A percentile compares a stretch with the other conserved stretches of the same genome.
phyloP scores from a whole-genome alignment of 2,888 invertebrate species.

The Drosophila testacea region DNA sequence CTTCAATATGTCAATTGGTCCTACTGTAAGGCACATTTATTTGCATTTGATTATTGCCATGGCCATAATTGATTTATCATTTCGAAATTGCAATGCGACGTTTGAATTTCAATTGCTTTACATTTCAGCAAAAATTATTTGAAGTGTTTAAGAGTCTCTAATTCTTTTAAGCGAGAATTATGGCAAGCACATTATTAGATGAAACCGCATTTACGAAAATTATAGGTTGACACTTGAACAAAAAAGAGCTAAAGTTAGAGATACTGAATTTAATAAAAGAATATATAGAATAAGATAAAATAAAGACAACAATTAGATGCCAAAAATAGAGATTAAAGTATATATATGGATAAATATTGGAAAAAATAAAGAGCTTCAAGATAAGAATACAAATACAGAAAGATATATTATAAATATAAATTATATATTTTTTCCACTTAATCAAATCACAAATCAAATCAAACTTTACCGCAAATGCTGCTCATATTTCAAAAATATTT shows the following conservation, averaged over 20 bases:
- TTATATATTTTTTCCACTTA: not conserved
- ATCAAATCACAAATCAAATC: slow-evolving; percentile 2
- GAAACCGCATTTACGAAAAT: not conserved
- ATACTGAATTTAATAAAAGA: no score
- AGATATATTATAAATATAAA: not conserved
- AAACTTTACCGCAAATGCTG: slow-evolving; percentile 2
- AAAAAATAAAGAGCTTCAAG: not conserved
- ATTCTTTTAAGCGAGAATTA: not conserved
- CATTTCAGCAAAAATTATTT: slow-evolving; percentile 11
- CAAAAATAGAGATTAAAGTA: not conserved
- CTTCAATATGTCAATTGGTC: slow-evolving; percentile 12
- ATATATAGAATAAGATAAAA: no score
- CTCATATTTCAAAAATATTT: slow-evolving; percentile 6
- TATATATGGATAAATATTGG: not conserved
- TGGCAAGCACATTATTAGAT: slow-evolving; percentile 2
- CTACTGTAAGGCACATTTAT: slow-evolving; percentile 23
- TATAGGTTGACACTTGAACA: not conserved
- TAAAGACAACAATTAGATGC: not conserved
- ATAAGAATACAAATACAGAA: not conserved
- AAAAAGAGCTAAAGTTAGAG: no score
- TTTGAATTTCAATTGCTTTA: slow-evolving; percentile 34
- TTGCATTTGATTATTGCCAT: slow-evolving; percentile 42
- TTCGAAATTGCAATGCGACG: slow-evolving; percentile 20
- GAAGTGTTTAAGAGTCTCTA: slow-evolving; percentile 3
- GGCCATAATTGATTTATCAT: slow-evolving; percentile 44